phyloP scores from a whole-genome alignment of 2,113 vertebrate genomes.

The Phoxinus phoxinus region DNA sequence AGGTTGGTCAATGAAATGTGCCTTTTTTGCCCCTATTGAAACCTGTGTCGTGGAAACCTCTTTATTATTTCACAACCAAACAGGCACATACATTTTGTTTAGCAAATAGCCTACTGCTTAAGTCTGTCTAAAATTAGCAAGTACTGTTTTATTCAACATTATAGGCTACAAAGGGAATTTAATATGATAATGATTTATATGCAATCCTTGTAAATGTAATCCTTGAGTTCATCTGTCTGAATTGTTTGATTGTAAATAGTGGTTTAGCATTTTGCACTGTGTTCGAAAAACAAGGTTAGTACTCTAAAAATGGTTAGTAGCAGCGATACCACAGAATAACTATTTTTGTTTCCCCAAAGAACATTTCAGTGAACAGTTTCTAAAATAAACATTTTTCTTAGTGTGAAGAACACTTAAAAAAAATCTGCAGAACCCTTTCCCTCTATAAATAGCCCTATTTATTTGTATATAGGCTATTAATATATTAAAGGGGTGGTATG shows the following conservation, averaged over 20 bases:
- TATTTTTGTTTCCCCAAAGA: neutral
- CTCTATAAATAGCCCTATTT: no score
- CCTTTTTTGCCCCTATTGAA: neutral
- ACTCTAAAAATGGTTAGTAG: neutral
- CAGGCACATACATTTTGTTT: neutral
- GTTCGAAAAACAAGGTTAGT: neutral
- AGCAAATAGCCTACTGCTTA: neutral
- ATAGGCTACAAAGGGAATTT: neutral
- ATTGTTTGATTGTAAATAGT: neutral
- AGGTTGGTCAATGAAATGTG: neutral
- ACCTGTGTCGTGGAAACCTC: neutral
- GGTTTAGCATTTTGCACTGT: neutral
- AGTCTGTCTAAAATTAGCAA: neutral
- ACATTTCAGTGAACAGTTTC: neutral
- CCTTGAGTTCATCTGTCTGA: neutral
- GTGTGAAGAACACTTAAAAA: neutral
- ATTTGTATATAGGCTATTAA: no score
- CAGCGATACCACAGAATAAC: neutral
- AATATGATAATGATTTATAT: neutral
- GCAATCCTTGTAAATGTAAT: neutral
- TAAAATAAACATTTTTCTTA: neutral
- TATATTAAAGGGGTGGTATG: no score
- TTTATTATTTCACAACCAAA: neutral
- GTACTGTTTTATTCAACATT: neutral
- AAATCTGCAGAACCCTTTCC: no score